Percentiles rank a stretch among this genome's conserved stretches.
Evolutionary conservation across 1,140 invertebrate genomes (phyloP).

Genomic region (Wiebesia pumilae): DNA sequence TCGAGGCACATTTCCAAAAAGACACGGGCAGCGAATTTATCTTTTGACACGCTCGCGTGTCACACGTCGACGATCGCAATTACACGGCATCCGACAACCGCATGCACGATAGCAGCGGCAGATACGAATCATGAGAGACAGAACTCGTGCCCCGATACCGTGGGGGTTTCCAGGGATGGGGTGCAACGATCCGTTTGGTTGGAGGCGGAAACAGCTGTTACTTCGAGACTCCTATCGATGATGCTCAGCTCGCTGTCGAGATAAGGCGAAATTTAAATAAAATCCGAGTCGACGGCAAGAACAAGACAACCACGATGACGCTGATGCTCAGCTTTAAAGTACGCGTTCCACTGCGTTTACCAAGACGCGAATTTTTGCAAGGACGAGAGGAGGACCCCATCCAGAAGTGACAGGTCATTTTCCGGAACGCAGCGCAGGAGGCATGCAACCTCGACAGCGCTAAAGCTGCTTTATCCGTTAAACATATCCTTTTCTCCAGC

Average conservation of each 20-base stretch:
- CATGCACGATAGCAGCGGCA: not conserved
- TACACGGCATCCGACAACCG: slow-evolving; percentile 29
- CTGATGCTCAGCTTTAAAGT: too few species aligned
- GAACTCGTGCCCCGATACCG: not conserved
- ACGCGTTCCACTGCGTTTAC: too few species aligned
- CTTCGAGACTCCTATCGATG: slow-evolving; percentile 28
- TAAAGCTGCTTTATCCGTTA: slow-evolving; percentile 60
- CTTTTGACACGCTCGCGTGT: not conserved
- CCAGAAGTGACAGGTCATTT: slow-evolving; percentile 72
- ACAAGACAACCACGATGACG: not conserved
- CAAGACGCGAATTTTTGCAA: too few species aligned
- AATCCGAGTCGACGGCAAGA: slow-evolving; percentile 37
- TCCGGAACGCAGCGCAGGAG: slow-evolving; percentile 67
- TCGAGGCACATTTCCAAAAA: too few species aligned
- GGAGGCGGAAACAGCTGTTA: slow-evolving; percentile 38
- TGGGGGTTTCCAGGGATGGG: not conserved
- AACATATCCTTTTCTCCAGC: slow-evolving; percentile 51
- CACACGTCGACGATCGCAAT: slow-evolving; percentile 29
- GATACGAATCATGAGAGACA: not conserved
- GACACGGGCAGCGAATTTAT: not conserved
- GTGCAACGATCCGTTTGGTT: not conserved
- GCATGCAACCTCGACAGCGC: not conserved
- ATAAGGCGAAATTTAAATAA: slow-evolving; percentile 58
- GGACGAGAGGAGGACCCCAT: slow-evolving; percentile 1
- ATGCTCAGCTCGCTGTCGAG: slow-evolving; percentile 31